Percentiles rank a stretch among this genome's conserved stretches.
Conservation (phyloP, 2,113 vertebrate genomes). For the Pandion haliaetus region DNA sequence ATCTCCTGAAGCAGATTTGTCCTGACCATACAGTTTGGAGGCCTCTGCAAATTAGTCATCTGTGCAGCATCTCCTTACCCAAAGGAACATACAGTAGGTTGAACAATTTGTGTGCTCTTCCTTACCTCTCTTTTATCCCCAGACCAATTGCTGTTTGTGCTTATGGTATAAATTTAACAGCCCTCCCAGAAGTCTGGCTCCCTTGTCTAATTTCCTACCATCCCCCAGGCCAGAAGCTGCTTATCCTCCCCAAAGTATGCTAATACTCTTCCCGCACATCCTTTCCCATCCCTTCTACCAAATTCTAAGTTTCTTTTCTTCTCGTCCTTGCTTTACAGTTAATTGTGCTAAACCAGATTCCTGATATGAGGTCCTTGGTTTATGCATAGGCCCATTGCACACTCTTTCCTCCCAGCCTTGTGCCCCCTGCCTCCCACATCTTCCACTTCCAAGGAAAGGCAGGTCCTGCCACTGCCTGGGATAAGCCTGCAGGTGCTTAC, state of each 20-base stretch:
- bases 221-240: background rate
- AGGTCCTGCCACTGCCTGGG: background rate
- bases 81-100: background rate
- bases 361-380: background rate
- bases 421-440: background rate
- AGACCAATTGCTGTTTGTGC: background rate
- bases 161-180: background rate
- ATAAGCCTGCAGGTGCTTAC: background rate
- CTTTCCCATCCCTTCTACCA: background rate
- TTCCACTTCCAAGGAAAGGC: background rate
- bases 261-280: background rate
- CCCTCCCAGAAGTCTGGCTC: background rate
- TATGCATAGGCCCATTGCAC: accelerated
- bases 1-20: background rate
- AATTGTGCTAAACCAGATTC: background rate
- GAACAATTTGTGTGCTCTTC: background rate
- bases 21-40: background rate
- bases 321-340: background rate
- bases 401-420: background rate
- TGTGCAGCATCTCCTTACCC: background rate
- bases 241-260: background rate
- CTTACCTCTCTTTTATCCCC: background rate
- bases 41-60: background rate
- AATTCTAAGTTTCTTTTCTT: background rate
- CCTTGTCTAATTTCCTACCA: background rate